Base-by-base conservation (phyloP, 53 echinoderm and acorn worm species). In the Holothuria leucospilota region DNA sequence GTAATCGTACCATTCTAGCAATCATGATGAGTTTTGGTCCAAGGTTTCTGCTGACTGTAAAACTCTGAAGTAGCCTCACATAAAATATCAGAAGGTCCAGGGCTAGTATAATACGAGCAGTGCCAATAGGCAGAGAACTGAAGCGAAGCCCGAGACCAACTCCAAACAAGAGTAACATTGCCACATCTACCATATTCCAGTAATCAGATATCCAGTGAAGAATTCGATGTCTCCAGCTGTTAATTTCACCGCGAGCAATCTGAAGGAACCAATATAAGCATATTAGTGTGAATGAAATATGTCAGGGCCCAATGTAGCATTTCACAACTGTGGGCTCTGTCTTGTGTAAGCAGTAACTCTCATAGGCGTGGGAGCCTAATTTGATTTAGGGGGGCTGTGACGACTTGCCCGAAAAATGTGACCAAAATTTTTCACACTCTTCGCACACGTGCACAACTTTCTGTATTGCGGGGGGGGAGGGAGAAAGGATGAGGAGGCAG, bases 1-100 rank as follows among this genome's bases (percentile, higher is more conserved):
- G 56, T 56, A 56, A 13, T 18, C 56, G 3, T 56, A 94, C 99
- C 99, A 99, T 99, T 78, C 87, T 90, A 13, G 88, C 92, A n/a
- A 99, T 99, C 95, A 99, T 99, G 62, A 99, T 95, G 78, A 99
- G 94, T 69, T 99, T 99, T 6, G 99, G 99, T 63, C 99, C 99
- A 11, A 99, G 85, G 42, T 99, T 91, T 63, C 90, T 90, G 85
- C 91, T 92, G 79, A 99, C 81, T 29, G 95, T 94, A 65, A 99
- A 99, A 53, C 90, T 92, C 29, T 99, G 95, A 2, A 99, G 92
- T 46, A 95, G 52, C 14, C 99, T 92, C 40, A 99, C 75, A 65
- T 90, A 99, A 87, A 93, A 99, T 28, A 93, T 85, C 87, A 92
- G 74, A 18, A 99, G 92, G 62, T 99, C 95, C 13, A 99, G 39